A percentile compares a stretch with the other conserved stretches of the same genome.
Evolutionary conservation across 1,140 invertebrate genomes (phyloP).

Genomic region (Brachionus rubens): DNA sequence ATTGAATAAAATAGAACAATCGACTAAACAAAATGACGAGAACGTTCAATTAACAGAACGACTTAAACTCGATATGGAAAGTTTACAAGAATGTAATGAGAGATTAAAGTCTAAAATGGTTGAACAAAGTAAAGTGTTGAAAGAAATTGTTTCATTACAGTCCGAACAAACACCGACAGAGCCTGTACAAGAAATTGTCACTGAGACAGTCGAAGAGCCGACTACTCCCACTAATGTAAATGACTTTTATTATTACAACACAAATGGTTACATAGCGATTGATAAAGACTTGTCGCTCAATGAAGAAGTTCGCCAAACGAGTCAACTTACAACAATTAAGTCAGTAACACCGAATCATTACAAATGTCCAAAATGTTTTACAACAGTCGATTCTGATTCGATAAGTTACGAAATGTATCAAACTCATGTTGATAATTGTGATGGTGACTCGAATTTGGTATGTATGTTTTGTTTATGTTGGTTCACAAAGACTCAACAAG

Average conservation of each 20-base stretch:
- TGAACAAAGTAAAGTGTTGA: not conserved
- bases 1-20: not conserved
- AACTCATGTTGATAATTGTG: constrained; percentile 3
- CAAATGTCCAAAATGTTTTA: constrained; percentile 17
- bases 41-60: not conserved
- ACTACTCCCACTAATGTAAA: not conserved
- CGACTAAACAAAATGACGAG: not conserved
- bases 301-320: not conserved
- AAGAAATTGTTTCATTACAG: not conserved
- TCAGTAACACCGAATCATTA: not conserved
- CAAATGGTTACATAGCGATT: constrained; percentile 12
- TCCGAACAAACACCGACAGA: not conserved
- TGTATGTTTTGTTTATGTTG: constrained; percentile 30
- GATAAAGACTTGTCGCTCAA: constrained; percentile 1
- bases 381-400: not conserved
- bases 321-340: not conserved
- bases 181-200: too few relatives aligned
- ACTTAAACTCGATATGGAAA: not conserved
- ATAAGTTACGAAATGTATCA: constrained; percentile 5
- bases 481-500: not conserved
- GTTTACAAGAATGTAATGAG: not conserved
- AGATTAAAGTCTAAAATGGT: not conserved
- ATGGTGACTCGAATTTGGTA: not conserved
- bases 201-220: not conserved
- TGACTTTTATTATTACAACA: constrained; percentile 9